Base-by-base conservation (phyloP, 2,113 vertebrate genomes). In the Stegostoma tigrinum region DNA sequence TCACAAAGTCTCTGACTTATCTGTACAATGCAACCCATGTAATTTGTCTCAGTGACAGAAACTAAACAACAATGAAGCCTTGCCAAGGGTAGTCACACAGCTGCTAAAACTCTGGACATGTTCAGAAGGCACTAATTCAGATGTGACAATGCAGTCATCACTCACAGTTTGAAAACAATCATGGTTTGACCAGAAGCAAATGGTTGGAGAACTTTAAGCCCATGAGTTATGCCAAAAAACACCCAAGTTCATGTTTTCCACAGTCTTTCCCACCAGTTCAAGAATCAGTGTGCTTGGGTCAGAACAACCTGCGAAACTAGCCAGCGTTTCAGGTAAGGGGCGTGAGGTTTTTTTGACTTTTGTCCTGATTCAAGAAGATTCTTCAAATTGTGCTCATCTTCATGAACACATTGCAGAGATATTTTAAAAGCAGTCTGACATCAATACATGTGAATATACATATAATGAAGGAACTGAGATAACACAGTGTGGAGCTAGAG, bases 1-100 rank as follows among this genome's bases (percentile, higher is more conserved):
- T 97, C 97, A 97, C 98, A 97, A 97, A 97, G 97, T 97, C 97
- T 97, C 97, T 97, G 98, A 96, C 95, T 96, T 97, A 96, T 67
- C 96, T 95, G 91, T 64, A 48, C 14, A 96, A 55, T 90, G 72
- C 87, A 91, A 78, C 86, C 86, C 21, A 61, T 5, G 48, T 34
- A 75, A 45, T 96, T 96, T 96, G 66, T 93, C 87, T 78, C 61
- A 96, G 48, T 89, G 83, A 45, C n/a, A 67, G 66, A 30, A 95
- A 45, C 38, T 38, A 66, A 67, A n/a, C 66, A 94, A 90, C 34
- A 64, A 61, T 64, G 24, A 94, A 68, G 64, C 14, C n/a, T 8
- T 12, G 1, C 21, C 38, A 68, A 10, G 55, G 27, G 21, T 38
- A 70, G 5, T 27, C 38, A 19, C 3, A 93, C 55, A n/a, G 90